Evolutionary conservation across 2,113 vertebrate species (phyloP), one percentile per base, ranked within the genome.

Genomic region (Megalops atlanticus): DNA sequence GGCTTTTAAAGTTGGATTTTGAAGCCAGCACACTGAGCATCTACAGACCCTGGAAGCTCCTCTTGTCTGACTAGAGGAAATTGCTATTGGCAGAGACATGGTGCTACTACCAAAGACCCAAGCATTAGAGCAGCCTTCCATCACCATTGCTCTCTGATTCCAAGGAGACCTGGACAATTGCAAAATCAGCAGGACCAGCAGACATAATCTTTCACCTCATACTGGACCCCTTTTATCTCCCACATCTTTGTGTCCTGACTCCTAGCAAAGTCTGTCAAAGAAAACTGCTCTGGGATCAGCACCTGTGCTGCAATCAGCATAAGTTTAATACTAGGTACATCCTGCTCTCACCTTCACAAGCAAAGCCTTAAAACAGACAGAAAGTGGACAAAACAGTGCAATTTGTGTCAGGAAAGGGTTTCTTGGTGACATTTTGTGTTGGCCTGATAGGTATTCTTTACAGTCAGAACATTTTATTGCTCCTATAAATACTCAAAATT

Each of bases 111-210:
- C 21, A 2, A 58, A n/a, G 24, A 24, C 81, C 10, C 31, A 41
- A 49, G 75, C 77, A 73, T 80, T 82, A 82, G 81, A 86, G 85
- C 81, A 82, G 45, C 77, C 85, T 89, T 89, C 84, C 86, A 88
- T 92, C 89, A 92, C 68, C 85, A 24, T 77, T n/a, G 3, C 45
- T 52, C 21, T 41, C 36, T 24, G 71, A 68, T 78, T 80, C 72
- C 82, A 5, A 24, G 80, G 84, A 87, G 84, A 88, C 83, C 81
- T 18, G 85, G 12, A 76, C 88, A 86, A 70, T 90, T 87, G 84
- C 86, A 88, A 87, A 91, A 81, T 84, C 89, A 84, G 87, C 85
- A 85, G 21, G 80, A 80, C 77, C 16, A 49, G 87, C 85, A 84
- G 16, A 21, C 33, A 31, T 21, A 38, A 74, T 74, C 18, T 74